These are phyloP conservation scores for Clepsis dumicolana DNA, from an alignment of 2,888 invertebrate species.

Conservation along the genomic window DNA sequence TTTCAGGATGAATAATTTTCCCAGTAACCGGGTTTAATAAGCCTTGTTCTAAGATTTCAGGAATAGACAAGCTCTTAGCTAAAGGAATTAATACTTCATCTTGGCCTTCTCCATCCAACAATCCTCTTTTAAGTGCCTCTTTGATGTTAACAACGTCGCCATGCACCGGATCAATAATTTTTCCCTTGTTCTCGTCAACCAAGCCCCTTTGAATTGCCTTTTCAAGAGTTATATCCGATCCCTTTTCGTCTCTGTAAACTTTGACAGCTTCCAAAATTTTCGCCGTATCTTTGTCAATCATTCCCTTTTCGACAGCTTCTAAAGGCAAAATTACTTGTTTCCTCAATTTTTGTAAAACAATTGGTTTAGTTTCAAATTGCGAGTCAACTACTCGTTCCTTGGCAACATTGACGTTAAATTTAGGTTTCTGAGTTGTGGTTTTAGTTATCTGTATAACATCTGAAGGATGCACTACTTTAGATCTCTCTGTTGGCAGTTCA, in stretches of 20 bases:
- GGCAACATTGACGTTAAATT: slow-evolving; percentile 88
- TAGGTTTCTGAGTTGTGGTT: slow-evolving; percentile 87
- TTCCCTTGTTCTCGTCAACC: slow-evolving; percentile 91
- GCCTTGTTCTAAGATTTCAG: slow-evolving; percentile 94
- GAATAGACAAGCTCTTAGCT: slow-evolving; percentile 92
- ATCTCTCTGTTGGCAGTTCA: slow-evolving; percentile 56
- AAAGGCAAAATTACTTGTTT: slow-evolving; percentile 91
- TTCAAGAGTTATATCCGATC: slow-evolving; percentile 89
- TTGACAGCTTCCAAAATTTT: slow-evolving; percentile 88
- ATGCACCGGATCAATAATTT: slow-evolving; percentile 93
- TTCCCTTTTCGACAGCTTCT: slow-evolving; percentile 92
- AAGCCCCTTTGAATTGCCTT: slow-evolving; percentile 91
- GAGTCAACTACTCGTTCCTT: slow-evolving; percentile 85
- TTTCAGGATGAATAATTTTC: slow-evolving; percentile 95
- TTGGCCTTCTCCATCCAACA: slow-evolving; percentile 91
- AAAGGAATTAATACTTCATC: slow-evolving; percentile 92
- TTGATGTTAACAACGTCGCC: slow-evolving; percentile 93
- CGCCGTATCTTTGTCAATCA: slow-evolving; percentile 92
- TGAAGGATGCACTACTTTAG: slow-evolving; percentile 56
- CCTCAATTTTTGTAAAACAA: slow-evolving; percentile 91
- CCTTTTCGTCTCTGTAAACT: slow-evolving; percentile 85
- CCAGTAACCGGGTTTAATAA: slow-evolving; percentile 90
- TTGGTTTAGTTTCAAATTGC: slow-evolving; percentile 88
- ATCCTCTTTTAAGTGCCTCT: slow-evolving; percentile 93
- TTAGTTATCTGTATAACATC: slow-evolving; percentile 87